phyloP scores from a whole-genome alignment of 2,113 vertebrate genomes.

The Ptilonorhynchus violaceus region DNA sequence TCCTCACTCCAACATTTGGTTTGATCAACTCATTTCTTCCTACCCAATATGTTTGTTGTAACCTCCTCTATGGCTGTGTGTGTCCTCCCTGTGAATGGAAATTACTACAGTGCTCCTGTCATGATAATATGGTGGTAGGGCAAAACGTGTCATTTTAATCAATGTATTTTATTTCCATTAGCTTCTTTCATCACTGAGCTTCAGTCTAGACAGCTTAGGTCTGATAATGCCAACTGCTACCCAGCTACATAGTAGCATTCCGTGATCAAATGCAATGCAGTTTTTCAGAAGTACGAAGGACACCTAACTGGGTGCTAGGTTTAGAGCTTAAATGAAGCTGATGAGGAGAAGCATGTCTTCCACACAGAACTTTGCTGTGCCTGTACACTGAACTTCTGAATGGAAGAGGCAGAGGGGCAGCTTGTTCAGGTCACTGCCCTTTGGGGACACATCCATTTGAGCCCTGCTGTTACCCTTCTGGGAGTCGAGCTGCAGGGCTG shows the following conservation, averaged over 20 bases:
- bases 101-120: neutral
- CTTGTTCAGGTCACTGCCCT: neutral
- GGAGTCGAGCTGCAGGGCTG: neutral
- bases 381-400: neutral
- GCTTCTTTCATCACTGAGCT: slow-evolving; percentile 8
- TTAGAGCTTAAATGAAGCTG: neutral
- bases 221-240: neutral
- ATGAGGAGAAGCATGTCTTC: neutral
- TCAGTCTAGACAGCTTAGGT: neutral
- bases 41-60: slow-evolving; percentile 10
- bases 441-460: neutral
- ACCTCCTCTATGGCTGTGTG: neutral
- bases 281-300: neutral
- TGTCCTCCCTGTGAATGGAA: neutral
- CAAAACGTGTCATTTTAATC: neutral
- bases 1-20: slow-evolving; percentile 56
- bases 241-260: neutral
- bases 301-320: neutral
- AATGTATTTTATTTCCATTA: slow-evolving; percentile 21
- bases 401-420: neutral
- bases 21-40: slow-evolving; percentile 57
- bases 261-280: neutral
- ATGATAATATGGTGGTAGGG: neutral
- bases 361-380: neutral
- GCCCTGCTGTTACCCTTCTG: neutral